Evolutionary conservation across 2,888 invertebrate species (phyloP).

Genomic region (Trimorus sp.): DNA sequence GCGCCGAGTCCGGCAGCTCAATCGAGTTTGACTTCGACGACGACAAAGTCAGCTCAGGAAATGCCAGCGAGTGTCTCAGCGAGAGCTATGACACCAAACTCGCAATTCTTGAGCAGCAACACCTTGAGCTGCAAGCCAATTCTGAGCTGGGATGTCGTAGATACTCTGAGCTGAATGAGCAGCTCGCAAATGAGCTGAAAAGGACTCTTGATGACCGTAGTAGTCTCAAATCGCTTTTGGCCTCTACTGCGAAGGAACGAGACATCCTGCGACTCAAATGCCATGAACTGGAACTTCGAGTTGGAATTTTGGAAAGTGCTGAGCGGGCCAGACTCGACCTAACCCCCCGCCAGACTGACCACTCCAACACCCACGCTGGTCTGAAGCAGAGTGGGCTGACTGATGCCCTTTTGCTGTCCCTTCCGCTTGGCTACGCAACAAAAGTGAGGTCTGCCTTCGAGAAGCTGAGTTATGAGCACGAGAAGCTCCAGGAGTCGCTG

Average conservation of each 20-base stretch:
- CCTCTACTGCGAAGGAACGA: conserved; percentile 19
- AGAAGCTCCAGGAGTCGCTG: conserved; percentile 43
- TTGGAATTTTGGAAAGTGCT: conserved; percentile 28
- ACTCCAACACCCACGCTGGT: conserved; percentile 20
- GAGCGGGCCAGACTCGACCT: conserved; percentile 14
- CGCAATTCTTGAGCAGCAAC: background rate
- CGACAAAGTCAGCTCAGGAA: background rate
- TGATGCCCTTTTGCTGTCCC: conserved; percentile 42
- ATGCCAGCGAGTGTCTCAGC: background rate
- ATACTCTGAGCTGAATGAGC: background rate
- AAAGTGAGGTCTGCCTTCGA: conserved; percentile 52
- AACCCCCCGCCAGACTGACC: background rate
- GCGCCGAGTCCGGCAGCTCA: background rate
- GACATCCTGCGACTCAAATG: conserved; percentile 30
- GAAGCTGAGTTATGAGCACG: conserved; percentile 50
- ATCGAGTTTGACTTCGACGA: background rate
- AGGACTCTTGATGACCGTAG: background rate
- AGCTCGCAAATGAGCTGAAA: background rate
- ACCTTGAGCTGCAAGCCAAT: background rate
- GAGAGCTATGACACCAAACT: background rate
- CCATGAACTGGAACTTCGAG: conserved; percentile 20
- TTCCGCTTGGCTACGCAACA: conserved; percentile 50
- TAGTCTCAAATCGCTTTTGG: too few species aligned
- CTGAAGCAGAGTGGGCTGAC: conserved; percentile 40
- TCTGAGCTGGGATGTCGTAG: background rate